A percentile compares a stretch with the other conserved stretches of the same genome.
Evolutionary conservation across 2,113 vertebrate genomes (phyloP).

Genomic region (Corythaixoides concolor): DNA sequence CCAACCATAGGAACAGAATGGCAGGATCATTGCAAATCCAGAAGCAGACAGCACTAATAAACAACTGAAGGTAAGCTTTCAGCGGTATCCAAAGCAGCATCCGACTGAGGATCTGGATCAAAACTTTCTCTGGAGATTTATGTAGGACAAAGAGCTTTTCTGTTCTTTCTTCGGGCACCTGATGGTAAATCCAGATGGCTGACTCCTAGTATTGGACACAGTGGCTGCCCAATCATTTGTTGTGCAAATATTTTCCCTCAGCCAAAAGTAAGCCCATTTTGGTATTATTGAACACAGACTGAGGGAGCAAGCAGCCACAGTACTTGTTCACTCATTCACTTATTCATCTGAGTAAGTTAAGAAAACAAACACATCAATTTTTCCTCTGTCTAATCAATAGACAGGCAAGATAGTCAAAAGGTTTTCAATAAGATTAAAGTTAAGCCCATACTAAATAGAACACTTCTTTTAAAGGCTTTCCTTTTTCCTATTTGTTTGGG

Average conservation of each 20-base stretch:
- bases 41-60: not conserved
- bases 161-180: not conserved
- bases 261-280: not conserved
- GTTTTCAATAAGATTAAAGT: not conserved
- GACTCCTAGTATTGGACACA: not conserved
- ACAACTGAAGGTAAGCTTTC: not conserved
- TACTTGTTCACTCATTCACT: not conserved
- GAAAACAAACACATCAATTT: not conserved
- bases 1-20: not conserved
- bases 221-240: not conserved
- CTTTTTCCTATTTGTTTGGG: not conserved
- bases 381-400: not conserved
- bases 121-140: conserved; percentile 16
- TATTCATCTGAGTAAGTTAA: not conserved
- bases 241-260: conserved; percentile 21
- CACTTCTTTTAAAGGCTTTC: not conserved
- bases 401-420: not conserved
- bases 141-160: conserved; percentile 22
- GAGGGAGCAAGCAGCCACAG: not conserved
- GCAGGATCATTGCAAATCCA: conserved; percentile 22
- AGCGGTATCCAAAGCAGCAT: conserved; percentile 5
- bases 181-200: conserved; percentile 40
- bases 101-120: not conserved
- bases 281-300: not conserved
- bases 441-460: not conserved